Evolutionary conservation across 1,140 invertebrate genomes (phyloP), one percentile per base, ranked within the genome.

Genomic region (Fopius arisanus): DNA sequence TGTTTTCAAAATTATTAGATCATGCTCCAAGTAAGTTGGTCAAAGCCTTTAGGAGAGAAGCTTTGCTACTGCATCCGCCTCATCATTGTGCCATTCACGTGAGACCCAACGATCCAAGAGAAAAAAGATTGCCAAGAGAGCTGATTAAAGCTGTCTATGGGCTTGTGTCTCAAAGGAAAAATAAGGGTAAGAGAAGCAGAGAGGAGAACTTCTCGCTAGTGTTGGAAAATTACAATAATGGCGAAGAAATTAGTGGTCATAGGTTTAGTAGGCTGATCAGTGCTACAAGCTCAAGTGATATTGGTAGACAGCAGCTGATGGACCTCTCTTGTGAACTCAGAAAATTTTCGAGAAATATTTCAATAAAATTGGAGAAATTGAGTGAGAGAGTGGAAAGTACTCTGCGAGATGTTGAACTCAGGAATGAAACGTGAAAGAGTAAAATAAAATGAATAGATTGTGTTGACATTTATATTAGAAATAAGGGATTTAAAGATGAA

Each of bases 31-130:
- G 84, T 31, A 90, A 90, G 68, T 80, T 95, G 10, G 87, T 95
- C 21, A 86, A 88, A 3, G 86, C 92, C 9, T 90, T 93, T 33
- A 91, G 94, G 73, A 90, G 89, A 67, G 91, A 91, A 19, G 94
- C 94, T 0, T 81, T 95, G 10, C 82, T 96, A 10, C 88, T 94
- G 14, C 92, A 91, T 10, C 92, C 92, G 0, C 91, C 93, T 5
- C 91, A 93, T 81, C 91, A 93, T 66, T 92, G 92, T 69, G 89
- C 91, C 3, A 89, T 94, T 28, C 92, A 92, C 75, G 91, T 94
- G 48, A 88, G 91, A 43, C 94, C 94, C 0, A 95, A 95, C 79
- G 94, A 95, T 86, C 94, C 94, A 0, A 86, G 94, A 48, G 94
- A 95, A 78, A 93, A 90, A 63, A 90, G 93, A 77, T 89, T 96